phyloP scores from a whole-genome alignment of 2,113 vertebrate species.

The Bolborhynchus lineola region DNA sequence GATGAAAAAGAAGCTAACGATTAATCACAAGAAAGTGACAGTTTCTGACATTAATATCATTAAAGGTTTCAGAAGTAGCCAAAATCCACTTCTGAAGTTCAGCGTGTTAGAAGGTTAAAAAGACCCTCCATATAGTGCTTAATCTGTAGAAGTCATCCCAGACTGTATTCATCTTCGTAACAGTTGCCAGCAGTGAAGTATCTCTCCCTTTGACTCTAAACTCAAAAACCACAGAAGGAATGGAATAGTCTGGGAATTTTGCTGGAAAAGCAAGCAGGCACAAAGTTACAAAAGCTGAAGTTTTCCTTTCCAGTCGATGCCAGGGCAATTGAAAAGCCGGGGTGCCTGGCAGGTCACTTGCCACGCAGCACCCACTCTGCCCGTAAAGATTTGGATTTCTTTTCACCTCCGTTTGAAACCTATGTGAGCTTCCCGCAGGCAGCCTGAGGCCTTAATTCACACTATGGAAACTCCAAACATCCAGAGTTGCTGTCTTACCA shows the following conservation, averaged over 20 bases:
- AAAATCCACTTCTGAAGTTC: neutral
- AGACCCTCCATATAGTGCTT: neutral
- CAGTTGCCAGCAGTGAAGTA: neutral
- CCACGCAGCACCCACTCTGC: neutral
- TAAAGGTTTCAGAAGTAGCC: neutral
- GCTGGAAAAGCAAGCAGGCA: neutral
- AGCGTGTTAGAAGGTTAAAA: neutral
- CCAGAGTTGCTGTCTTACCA: neutral
- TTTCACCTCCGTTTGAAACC: neutral
- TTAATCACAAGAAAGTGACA: neutral
- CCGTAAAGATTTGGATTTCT: fast-evolving
- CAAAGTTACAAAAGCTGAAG: neutral
- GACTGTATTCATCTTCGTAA: neutral
- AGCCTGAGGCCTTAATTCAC: neutral
- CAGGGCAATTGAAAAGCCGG: neutral
- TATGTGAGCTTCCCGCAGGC: neutral
- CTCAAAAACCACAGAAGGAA: neutral
- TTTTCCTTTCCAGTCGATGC: neutral
- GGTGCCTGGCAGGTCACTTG: neutral
- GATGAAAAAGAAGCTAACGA: neutral
- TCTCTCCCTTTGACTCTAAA: neutral
- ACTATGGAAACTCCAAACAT: neutral
- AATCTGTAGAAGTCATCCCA: neutral
- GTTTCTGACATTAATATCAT: neutral
- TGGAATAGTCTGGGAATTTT: neutral